These are phyloP conservation scores for Acanthisitta chloris DNA, from an alignment of 2,113 vertebrate species.

Conservation along the genomic window DNA sequence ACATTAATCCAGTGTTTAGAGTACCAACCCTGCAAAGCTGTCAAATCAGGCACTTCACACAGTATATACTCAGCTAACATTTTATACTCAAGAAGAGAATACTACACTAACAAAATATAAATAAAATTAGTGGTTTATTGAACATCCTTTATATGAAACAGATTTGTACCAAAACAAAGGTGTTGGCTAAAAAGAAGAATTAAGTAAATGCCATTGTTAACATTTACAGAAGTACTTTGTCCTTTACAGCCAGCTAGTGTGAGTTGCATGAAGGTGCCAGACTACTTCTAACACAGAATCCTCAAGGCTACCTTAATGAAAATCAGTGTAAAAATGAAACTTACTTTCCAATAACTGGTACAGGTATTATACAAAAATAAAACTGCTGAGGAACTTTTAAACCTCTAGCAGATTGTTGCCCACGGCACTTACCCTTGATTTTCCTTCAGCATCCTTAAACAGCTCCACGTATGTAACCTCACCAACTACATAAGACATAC, in stretches of 20 bases:
- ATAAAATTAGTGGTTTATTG: conserved; percentile 51
- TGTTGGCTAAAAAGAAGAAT: conserved; percentile 63
- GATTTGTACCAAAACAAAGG: conserved; percentile 73
- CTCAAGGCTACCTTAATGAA: conserved; percentile 82
- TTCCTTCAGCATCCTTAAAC: conserved; percentile 99
- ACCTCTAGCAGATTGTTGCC: conserved; percentile 94
- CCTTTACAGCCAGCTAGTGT: conserved; percentile 72
- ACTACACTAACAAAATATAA: conserved; percentile 58
- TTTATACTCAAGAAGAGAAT: conserved; percentile 51
- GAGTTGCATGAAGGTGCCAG: conserved; percentile 70
- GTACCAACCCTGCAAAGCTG: conserved; percentile 64
- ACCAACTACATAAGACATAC: conserved; percentile 99
- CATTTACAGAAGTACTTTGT: conserved; percentile 61
- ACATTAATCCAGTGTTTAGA: conserved; percentile 60
- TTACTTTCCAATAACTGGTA: conserved; percentile 89
- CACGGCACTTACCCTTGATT: conserved; percentile 99
- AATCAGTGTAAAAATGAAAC: conserved; percentile 84
- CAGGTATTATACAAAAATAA: conserved; percentile 88
- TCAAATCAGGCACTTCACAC: conserved; percentile 68
- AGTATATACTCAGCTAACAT: conserved; percentile 53
- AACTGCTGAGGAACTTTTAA: conserved; percentile 96
- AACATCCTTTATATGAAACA: conserved; percentile 51
- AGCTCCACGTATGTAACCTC: conserved; percentile 99
- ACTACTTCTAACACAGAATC: conserved; percentile 81
- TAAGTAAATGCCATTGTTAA: conserved; percentile 69